Base-by-base conservation (phyloP, 2,888 invertebrate species). In the Panzeria rudis region DNA sequence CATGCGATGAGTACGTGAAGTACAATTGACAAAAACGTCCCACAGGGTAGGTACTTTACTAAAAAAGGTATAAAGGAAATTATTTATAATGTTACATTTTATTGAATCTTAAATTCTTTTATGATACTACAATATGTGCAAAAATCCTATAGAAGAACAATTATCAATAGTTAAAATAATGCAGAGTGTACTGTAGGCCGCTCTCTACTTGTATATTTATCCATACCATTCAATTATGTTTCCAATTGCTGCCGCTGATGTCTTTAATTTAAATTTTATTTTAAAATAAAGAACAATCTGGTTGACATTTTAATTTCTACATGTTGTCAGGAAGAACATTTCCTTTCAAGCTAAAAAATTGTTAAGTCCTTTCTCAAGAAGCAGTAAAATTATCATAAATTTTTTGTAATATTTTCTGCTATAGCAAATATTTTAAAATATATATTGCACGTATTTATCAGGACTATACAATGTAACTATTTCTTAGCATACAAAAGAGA, bases 371-470 rank as follows among this genome's bases (percentile, higher is more conserved):
- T 61, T 35, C 20, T 20, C 3, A 35, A 35, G 11, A 50, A 13
- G 15, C 9, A 13, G 15, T 20, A 61, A 73, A 61, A 61, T 73
- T 73, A 50, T 50, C 66, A 50, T 25, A 59, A 59, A 44, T 29
- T 35, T 29, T 17, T 17, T 47, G 17, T 47, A 15, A 44, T 13
- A 15, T n/a, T n/a, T 15, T 11, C 13, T 44, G n/a, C 44, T 29
- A 29, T 29, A 6, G n/a, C 1, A 44, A 5, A 44, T 44, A 15
- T 15, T 15, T 15, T 41, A 41, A 41, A 3, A 62, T 50, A 23
- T 62, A 61, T 50, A 15, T 72, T 59, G 32, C 52, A 54, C 52
- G 41, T 75, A n/a, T 64, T 75, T 64, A 75, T 75, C 75, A 41
- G 54, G 29, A 29, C 75, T 29, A 54, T 54, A 64, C 54, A 64